These are phyloP conservation scores for Brachionus sp. DNA, from an alignment of 1,140 invertebrate genomes.

Conservation along the genomic window DNA sequence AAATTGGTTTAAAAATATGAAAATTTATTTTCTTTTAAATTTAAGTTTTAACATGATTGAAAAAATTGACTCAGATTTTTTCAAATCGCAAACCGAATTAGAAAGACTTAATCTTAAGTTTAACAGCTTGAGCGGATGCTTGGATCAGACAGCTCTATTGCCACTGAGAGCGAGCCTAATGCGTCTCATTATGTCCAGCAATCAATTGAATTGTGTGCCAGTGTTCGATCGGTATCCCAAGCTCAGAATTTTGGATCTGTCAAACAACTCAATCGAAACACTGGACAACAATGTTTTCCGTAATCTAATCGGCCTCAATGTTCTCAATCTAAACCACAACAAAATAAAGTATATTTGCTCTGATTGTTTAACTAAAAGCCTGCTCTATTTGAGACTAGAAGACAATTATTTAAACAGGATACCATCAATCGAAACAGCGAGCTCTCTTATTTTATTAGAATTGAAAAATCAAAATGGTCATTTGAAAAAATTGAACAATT, in stretches of 20 bases:
- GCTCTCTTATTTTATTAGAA: background rate
- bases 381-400: constrained; percentile 9
- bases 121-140: background rate
- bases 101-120: background rate
- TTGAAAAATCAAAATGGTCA: constrained; percentile 38
- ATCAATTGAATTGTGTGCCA: background rate
- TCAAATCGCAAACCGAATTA: background rate
- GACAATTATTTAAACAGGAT: constrained; percentile 26
- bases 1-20: constrained; percentile 18
- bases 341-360: background rate
- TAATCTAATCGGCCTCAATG: background rate
- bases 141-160: background rate
- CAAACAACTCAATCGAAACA: background rate
- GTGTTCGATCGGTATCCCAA: background rate
- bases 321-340: background rate
- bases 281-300: background rate
- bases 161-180: background rate
- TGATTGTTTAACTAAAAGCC: background rate
- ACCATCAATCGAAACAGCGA: background rate
- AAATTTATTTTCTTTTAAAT: background rate
- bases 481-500: background rate
- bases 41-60: background rate
- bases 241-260: constrained; percentile 14
- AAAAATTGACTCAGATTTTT: background rate
- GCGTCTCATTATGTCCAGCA: background rate